These are phyloP conservation scores for Cantharis flavilabris DNA, from an alignment of 2,888 invertebrate genomes.

Conservation along the genomic window DNA sequence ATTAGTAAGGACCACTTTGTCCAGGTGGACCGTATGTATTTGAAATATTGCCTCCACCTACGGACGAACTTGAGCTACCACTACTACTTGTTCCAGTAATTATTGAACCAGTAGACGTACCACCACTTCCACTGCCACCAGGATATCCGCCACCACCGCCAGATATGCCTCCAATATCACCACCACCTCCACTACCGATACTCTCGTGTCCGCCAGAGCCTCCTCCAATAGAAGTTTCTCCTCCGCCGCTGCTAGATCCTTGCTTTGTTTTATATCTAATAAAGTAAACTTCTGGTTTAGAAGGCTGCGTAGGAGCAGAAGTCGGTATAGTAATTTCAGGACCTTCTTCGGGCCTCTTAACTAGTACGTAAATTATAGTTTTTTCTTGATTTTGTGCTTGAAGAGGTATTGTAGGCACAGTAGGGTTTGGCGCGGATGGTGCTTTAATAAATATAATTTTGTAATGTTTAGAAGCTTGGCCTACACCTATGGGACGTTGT, in stretches of 20 bases:
- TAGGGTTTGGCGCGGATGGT: constrained; percentile 76
- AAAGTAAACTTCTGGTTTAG: constrained; percentile 90
- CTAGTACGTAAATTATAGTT: constrained; percentile 86
- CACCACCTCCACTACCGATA: constrained; percentile 42
- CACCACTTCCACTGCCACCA: constrained; percentile 41
- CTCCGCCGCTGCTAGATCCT: constrained; percentile 56
- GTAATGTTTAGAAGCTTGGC: constrained; percentile 81
- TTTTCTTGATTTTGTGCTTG: constrained; percentile 85
- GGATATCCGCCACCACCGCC: constrained; percentile 34
- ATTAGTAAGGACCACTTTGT: constrained; percentile 52
- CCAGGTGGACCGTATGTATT: constrained; percentile 52
- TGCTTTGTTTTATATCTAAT: constrained; percentile 79
- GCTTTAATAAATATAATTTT: constrained; percentile 90
- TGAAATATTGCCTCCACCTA: constrained; percentile 52
- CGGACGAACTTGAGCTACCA: constrained; percentile 16
- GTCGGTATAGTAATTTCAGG: constrained; percentile 80
- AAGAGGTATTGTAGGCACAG: constrained; percentile 76
- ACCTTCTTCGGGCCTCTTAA: constrained; percentile 85
- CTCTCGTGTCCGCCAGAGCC: constrained; percentile 48
- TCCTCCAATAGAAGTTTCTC: constrained; percentile 50
- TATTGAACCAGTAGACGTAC: constrained; percentile 39
- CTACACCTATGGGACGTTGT: constrained; percentile 66
- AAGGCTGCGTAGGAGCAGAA: constrained; percentile 78
- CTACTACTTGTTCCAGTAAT: constrained; percentile 30
- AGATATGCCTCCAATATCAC: constrained; percentile 23